phyloP scores from a whole-genome alignment of 2,888 invertebrate genomes.

The Tipula unca region DNA sequence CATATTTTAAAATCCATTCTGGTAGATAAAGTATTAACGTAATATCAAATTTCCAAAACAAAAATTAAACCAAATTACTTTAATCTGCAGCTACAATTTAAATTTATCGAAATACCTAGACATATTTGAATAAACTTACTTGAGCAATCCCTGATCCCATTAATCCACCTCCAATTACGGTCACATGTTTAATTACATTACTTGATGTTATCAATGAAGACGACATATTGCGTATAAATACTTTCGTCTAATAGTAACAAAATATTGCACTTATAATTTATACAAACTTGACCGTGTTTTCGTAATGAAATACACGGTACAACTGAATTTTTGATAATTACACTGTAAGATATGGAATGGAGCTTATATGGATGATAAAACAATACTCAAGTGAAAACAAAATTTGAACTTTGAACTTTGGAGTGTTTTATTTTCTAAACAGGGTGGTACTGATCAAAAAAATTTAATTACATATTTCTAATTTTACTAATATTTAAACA shows the following conservation, averaged over 20 bases:
- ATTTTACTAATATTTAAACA: too few species aligned
- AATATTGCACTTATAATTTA: background rate
- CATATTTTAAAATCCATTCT: too few species aligned
- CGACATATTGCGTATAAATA: conserved; percentile 23
- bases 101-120: background rate
- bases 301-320: background rate
- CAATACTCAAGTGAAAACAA: background rate
- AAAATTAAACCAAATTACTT: too few species aligned
- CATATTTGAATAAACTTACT: conserved; percentile 43
- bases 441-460: too few species aligned
- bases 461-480: too few species aligned
- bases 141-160: conserved; percentile 70
- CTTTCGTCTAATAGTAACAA: background rate
- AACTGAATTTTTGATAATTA: background rate
- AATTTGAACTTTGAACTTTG: background rate
- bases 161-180: conserved; percentile 51
- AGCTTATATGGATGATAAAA: background rate
- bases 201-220: background rate
- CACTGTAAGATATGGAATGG: background rate
- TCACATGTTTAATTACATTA: conserved; percentile 61
- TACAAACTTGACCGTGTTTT: background rate
- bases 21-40: too few species aligned
- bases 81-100: background rate
- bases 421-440: background rate
- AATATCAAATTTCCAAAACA: too few species aligned